Evolutionary conservation across 2,797 vertebrate species (phyloP).

Genomic region (Propithecus deckenii): DNA sequence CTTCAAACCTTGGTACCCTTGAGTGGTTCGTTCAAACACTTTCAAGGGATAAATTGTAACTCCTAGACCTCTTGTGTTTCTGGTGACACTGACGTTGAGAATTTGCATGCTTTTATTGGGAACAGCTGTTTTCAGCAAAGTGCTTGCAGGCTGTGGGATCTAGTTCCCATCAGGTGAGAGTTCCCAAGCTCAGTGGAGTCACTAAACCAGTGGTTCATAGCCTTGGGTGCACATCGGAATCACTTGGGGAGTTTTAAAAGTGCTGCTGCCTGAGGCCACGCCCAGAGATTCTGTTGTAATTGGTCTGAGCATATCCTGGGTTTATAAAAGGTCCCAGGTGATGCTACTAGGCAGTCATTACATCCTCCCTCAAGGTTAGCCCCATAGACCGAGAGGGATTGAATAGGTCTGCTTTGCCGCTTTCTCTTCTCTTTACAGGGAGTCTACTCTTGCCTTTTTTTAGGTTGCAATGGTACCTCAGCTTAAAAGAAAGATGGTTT

Average conservation of each 20-base stretch:
- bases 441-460: not conserved
- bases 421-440: not conserved
- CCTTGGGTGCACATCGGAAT: not conserved
- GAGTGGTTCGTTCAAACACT: conserved; percentile 2
- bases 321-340: not conserved
- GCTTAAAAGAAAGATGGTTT: not conserved
- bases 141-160: not conserved
- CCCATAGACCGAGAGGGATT: not conserved
- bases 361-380: not conserved
- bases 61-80: conserved; percentile 42
- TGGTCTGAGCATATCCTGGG: not conserved
- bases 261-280: fast-evolving
- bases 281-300: not conserved
- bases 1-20: not conserved
- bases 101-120: not conserved
- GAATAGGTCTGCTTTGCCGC: not conserved
- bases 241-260: not conserved
- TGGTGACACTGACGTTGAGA: not conserved
- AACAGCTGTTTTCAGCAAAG: conserved; percentile 34
- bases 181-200: not conserved
- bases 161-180: not conserved
- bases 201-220: not conserved
- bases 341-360: not conserved
- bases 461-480: not conserved
- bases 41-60: not conserved